phyloP scores from a whole-genome alignment of 2,888 invertebrate species.

The Malacosoma neustria region DNA sequence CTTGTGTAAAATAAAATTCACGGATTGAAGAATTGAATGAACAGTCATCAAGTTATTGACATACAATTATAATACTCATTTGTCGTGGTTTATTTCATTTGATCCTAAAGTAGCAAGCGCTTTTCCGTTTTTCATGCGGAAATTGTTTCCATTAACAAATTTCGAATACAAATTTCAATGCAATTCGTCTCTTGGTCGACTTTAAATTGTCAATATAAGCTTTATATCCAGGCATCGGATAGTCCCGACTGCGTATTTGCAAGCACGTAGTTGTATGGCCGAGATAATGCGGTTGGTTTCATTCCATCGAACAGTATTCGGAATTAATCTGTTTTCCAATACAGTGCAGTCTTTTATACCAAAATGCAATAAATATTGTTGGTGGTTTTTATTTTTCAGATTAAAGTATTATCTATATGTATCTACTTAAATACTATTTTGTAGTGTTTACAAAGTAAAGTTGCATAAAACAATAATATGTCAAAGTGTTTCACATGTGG shows the following conservation, averaged over 20 bases:
- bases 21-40: no score
- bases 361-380: neutral
- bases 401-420: no score
- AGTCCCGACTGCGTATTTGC: neutral
- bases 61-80: no score
- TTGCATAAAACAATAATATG: no score
- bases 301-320: neutral
- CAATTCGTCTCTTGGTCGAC: neutral
- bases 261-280: neutral
- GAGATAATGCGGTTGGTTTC: neutral
- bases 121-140: neutral
- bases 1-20: no score
- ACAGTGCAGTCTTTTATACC: neutral
- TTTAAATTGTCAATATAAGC: neutral
- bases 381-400: no score
- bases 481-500: no score
- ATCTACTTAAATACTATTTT: no score
- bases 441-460: no score
- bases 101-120: neutral
- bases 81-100: neutral
- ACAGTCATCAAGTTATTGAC: no score
- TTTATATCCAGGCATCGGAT: neutral
- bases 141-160: neutral
- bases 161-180: neutral
- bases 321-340: conserved; percentile 11